Conservation (phyloP, 2,113 vertebrate genomes). For the Neopipo cinnamomea region DNA sequence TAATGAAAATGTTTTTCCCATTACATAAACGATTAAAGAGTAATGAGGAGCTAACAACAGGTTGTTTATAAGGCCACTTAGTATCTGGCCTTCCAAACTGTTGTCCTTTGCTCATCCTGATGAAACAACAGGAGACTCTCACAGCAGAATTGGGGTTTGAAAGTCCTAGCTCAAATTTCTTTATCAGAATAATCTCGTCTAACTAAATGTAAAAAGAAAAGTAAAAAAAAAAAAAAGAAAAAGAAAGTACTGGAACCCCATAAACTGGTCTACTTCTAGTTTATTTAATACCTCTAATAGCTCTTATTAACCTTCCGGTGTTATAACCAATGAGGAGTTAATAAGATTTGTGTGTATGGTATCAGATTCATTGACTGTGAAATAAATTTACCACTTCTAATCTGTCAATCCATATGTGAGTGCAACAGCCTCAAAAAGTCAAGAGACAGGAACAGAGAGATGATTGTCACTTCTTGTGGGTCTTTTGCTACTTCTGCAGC, state of each 20-base stretch:
- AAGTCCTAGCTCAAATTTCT: background rate
- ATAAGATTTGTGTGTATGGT: background rate
- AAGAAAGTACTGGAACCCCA: background rate
- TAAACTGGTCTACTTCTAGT: background rate
- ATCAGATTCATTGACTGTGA: background rate
- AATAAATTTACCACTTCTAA: background rate
- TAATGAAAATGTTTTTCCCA: background rate
- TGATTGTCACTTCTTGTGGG: background rate
- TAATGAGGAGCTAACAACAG: background rate
- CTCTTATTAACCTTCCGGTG: background rate
- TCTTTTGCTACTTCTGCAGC: background rate
- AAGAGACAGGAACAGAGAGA: background rate
- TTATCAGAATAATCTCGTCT: background rate
- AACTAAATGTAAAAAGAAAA: background rate
- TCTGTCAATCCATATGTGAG: background rate
- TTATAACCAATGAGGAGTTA: background rate
- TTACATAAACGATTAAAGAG: background rate
- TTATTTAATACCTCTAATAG: background rate
- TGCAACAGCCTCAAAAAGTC: fast-evolving
- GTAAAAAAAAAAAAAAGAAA: no score
- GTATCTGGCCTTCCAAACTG: background rate
- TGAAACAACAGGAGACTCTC: background rate
- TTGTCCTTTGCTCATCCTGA: background rate
- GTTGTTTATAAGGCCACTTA: background rate
- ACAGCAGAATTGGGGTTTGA: background rate